A percentile compares a stretch with the other conserved stretches of the same genome.
phyloP scores from a whole-genome alignment of 2,888 invertebrate genomes.

The Phanerotoma sp. region DNA sequence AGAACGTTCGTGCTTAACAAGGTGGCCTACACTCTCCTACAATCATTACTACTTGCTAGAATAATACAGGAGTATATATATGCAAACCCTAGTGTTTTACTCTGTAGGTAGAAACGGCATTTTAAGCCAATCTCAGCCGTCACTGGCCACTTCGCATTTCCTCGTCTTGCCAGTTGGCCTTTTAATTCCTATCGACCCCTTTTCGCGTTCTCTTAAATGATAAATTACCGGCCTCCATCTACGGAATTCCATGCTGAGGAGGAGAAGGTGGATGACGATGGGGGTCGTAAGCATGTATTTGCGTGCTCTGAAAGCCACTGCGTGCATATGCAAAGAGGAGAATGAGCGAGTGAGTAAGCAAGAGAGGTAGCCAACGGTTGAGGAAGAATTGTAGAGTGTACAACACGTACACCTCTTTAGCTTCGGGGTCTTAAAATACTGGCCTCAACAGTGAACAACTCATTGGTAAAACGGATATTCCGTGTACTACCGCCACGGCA shows the following conservation, averaged over 20 bases:
- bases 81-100: constrained; percentile 25
- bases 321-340: constrained; percentile 3
- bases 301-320: constrained; percentile 6
- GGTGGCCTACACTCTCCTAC: not conserved
- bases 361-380: not conserved
- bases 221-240: constrained; percentile 51
- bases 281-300: constrained; percentile 17
- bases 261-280: not conserved
- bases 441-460: constrained; percentile 33
- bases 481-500: constrained; percentile 46
- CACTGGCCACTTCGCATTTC: constrained; percentile 49
- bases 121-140: constrained; percentile 41
- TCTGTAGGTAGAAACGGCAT: constrained; percentile 31
- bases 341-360: constrained; percentile 3
- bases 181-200: constrained; percentile 35
- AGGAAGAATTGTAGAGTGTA: constrained; percentile 36
- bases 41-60: not conserved
- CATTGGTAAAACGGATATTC: constrained; percentile 55
- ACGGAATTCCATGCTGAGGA: constrained; percentile 5
- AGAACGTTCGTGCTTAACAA: constrained; percentile 4
- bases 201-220: constrained; percentile 44
- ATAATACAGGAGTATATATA: constrained; percentile 43
- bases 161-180: constrained; percentile 38
- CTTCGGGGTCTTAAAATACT: constrained; percentile 14
- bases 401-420: constrained; percentile 13